Base-by-base conservation (phyloP, 2,797 vertebrate genomes). In the Arctocebus calabarensis region DNA sequence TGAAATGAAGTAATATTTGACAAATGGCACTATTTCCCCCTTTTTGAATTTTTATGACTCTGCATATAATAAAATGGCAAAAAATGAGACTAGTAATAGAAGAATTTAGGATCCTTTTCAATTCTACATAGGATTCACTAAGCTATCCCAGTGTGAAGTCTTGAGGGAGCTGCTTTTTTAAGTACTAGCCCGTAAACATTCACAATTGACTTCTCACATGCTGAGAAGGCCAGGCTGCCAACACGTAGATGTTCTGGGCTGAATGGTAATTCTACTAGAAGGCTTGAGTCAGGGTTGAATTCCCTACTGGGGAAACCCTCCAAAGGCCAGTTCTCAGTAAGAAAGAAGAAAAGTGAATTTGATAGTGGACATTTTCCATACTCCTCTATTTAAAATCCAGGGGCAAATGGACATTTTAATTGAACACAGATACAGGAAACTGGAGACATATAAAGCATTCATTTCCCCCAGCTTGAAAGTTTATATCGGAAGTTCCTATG, bases 361-460 rank as follows among this genome's bases (percentile, higher is more conserved):
- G 88, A 78, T 62, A 82, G 81, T 62, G 86, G 14, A 77, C 73
- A 85, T 96, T 96, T 95, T 83, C 94, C 91, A 32, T 93, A 8
- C n/a, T 95, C 73, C 74, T 92, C 27, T 37, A 13, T 92, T 97
- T 91, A 96, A 97, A 96, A 97, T 94, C 87, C 85, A 84, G 61
- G 73, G 62, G 71, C 79, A 94, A 92, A 32, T 52, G 37, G 7
- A 8, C 87, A 71, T 92, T 88, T 91, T 96, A 91, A 81, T 92
- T 81, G 95, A 66, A 32, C 22, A 17, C 78, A 94, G 86, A 59
- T 88, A 43, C 62, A 25, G 88, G 95, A 96, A 96, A 90, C 93
- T 85, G 10, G 70, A 94, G 20, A 37, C 73, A 70, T 92, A 73
- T 91, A 70, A n/a, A 86, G 90, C 87, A 79, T 64, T 61, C 32